Conservation (phyloP, 1,140 invertebrate species). For the Solen grandis region DNA sequence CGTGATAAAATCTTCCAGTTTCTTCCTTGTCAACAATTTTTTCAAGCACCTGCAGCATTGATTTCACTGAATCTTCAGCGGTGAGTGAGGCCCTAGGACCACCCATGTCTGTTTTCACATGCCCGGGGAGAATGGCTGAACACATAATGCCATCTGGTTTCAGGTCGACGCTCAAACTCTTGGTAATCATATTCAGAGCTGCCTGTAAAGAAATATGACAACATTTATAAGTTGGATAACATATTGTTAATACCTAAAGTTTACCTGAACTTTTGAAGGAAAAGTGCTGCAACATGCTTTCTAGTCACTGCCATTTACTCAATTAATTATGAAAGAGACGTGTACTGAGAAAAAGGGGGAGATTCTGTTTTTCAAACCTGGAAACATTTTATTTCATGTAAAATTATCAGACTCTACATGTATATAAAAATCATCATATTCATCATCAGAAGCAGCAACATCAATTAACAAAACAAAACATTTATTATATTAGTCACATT, state of each 20-base stretch:
- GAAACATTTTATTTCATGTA: no score
- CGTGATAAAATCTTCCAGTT: constrained; percentile 43
- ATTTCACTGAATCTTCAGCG: constrained; percentile 15
- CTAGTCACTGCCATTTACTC: no score
- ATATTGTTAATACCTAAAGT: neutral
- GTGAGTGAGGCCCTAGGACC: constrained; percentile 84
- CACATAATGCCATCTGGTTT: constrained; percentile 88
- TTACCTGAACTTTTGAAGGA: neutral
- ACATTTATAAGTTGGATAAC: neutral
- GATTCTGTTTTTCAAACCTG: neutral
- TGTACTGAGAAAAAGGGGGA: neutral
- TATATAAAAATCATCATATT: no score
- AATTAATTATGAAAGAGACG: neutral
- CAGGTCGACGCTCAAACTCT: constrained; percentile 91
- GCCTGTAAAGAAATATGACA: constrained; percentile 79
- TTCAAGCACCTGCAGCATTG: constrained; percentile 20
- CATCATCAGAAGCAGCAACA: no score
- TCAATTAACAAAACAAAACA: no score
- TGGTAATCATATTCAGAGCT: constrained; percentile 94
- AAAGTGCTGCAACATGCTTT: neutral
- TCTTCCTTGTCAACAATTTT: constrained; percentile 38
- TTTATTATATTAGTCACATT: no score
- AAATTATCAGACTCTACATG: no score
- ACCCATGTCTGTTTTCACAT: no score
- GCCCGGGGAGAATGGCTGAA: constrained; percentile 91